Conservation (phyloP, 2,113 vertebrate genomes). For the Siniperca knerii region DNA sequence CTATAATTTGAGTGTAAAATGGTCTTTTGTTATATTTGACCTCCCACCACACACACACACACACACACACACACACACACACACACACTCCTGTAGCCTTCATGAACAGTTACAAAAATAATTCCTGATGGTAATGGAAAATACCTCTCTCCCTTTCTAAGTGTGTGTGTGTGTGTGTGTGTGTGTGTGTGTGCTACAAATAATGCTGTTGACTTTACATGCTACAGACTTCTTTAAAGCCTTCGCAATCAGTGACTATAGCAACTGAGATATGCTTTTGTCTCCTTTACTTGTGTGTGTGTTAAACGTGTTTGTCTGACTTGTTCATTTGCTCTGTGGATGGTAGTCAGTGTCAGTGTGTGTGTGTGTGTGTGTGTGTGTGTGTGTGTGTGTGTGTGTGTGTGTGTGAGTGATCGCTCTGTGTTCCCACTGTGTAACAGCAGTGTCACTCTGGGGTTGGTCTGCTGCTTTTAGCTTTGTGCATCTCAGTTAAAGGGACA, state of each 20-base stretch:
- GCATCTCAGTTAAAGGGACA: neutral
- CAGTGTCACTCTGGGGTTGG: neutral
- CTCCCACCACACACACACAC: neutral
- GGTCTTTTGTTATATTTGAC: neutral
- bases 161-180: neutral
- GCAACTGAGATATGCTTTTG: too few relatives aligned
- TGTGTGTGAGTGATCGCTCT: neutral
- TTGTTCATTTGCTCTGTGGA: too few relatives aligned
- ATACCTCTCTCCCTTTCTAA: neutral
- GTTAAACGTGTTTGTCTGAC: too few relatives aligned
- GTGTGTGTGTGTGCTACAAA: neutral
- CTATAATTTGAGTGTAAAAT: neutral
- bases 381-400: slow-evolving; percentile 7
- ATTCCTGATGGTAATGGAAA: neutral
- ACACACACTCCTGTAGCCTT: neutral
- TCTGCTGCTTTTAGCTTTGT: neutral
- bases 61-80: too few relatives aligned
- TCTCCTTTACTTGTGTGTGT: too few relatives aligned
- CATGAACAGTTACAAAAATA: neutral
- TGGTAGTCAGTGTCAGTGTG: neutral
- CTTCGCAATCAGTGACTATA: too few relatives aligned
- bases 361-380: too few relatives aligned
- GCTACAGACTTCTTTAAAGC: too few relatives aligned
- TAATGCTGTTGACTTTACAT: too few relatives aligned
- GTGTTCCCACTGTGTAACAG: neutral